These are phyloP conservation scores for Popillia japonica DNA, from an alignment of 1,140 invertebrate genomes.

Conservation along the genomic window DNA sequence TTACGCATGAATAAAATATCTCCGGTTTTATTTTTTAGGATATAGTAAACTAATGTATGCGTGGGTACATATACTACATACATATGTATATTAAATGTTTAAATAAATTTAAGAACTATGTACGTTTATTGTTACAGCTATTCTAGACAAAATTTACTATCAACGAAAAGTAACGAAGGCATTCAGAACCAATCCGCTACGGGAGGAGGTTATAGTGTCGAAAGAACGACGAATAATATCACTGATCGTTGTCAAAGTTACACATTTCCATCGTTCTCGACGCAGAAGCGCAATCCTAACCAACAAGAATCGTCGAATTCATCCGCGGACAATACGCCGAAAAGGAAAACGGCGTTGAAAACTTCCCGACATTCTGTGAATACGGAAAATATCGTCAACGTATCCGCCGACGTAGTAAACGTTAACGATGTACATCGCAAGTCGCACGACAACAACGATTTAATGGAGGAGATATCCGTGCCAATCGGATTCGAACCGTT, in stretches of 20 bases:
- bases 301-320: slow-evolving; percentile 49
- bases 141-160: slow-evolving; percentile 84
- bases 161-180: slow-evolving; percentile 74
- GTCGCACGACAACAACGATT: slow-evolving; percentile 32
- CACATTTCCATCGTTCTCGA: slow-evolving; percentile 43
- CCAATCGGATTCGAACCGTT: slow-evolving; percentile 8
- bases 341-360: slow-evolving; percentile 25
- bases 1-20: too few species aligned
- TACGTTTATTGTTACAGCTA: slow-evolving; percentile 73
- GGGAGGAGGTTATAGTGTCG: neutral
- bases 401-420: slow-evolving; percentile 65
- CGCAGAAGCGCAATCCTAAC: slow-evolving; percentile 56
- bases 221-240: slow-evolving; percentile 39
- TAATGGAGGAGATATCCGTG: slow-evolving; percentile 22
- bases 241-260: slow-evolving; percentile 16
- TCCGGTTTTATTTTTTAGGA: too few species aligned
- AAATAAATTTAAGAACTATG: too few species aligned
- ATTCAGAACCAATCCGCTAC: slow-evolving; percentile 44
- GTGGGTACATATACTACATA: too few species aligned
- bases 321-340: slow-evolving; percentile 47
- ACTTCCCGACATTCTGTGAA: slow-evolving; percentile 8
- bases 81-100: too few species aligned
- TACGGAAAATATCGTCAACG: slow-evolving; percentile 41
- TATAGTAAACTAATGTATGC: too few species aligned
- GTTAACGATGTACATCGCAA: slow-evolving; percentile 60